These are phyloP conservation scores for Hymenopus coronatus DNA, from an alignment of 2,888 invertebrate species.

Conservation along the genomic window DNA sequence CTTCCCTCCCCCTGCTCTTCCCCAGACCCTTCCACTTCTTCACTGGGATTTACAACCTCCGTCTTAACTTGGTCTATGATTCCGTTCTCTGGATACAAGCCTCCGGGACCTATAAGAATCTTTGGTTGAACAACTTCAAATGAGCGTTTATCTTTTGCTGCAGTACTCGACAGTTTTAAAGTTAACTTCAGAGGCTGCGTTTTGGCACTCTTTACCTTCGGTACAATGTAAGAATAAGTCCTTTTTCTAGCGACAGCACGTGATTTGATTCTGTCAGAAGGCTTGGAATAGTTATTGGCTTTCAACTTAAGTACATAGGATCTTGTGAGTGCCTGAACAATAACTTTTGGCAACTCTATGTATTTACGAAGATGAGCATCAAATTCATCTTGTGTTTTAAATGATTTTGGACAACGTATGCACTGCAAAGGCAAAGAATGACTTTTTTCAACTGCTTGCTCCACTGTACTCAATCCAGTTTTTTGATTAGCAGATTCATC, in stretches of 20 bases:
- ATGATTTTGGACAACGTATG: background rate
- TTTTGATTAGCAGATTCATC: background rate
- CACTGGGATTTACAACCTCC: constrained; percentile 14
- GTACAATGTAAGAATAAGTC: constrained; percentile 23
- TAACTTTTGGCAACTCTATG: constrained; percentile 19
- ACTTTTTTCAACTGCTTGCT: background rate
- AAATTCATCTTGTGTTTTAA: background rate
- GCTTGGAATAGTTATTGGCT: background rate
- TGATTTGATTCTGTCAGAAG: background rate
- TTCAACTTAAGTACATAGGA: background rate
- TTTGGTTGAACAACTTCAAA: constrained; percentile 26
- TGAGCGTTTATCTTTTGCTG: background rate
- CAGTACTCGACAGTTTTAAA: constrained; percentile 14
- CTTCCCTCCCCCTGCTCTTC: constrained; percentile 13
- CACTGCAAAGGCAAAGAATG: background rate
- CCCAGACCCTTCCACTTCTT: constrained; percentile 21
- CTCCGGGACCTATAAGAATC: constrained; percentile 28
- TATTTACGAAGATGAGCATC: constrained; percentile 24
- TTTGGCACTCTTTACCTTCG: background rate
- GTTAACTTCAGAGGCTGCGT: constrained; percentile 21
- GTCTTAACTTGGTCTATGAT: constrained; percentile 23
- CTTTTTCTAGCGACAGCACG: constrained; percentile 20
- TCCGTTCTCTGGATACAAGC: constrained; percentile 13
- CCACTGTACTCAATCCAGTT: background rate
- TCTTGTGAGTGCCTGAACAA: constrained; percentile 12